Evolutionary conservation across 2,113 vertebrate species (phyloP).

Genomic region (Brachyhypopomus gauderio): DNA sequence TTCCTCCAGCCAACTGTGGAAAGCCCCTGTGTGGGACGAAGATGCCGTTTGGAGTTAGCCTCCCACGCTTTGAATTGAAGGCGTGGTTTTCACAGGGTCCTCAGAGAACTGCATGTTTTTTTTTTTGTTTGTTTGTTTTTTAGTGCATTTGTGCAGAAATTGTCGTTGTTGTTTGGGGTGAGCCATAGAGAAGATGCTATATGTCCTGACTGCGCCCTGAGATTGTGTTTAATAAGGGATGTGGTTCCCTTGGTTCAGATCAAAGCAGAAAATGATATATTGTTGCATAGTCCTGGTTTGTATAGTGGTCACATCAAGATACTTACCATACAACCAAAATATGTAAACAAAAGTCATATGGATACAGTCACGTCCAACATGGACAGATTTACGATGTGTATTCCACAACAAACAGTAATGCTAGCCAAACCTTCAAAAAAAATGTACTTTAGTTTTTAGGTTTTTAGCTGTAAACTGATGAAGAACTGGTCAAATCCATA

Average conservation of each 20-base stretch:
- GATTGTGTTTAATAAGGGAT: neutral
- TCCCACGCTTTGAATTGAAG: too few relatives aligned
- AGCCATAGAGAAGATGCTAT: neutral
- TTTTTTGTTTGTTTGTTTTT: too few relatives aligned
- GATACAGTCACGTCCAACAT: neutral
- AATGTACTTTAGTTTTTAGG: neutral
- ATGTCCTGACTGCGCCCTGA: neutral
- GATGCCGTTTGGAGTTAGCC: too few relatives aligned
- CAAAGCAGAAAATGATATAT: neutral
- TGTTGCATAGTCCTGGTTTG: conserved; percentile 1
- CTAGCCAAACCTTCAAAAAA: too few relatives aligned
- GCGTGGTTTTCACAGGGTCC: neutral
- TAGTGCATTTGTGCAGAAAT: too few relatives aligned
- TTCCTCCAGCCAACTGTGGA: neutral
- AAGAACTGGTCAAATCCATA: neutral
- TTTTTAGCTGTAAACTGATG: neutral
- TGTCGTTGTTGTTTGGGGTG: neutral
- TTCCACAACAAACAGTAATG: neutral
- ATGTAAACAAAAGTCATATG: neutral
- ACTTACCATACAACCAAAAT: neutral
- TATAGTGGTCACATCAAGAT: neutral
- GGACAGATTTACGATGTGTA: neutral
- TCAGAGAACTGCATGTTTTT: neutral
- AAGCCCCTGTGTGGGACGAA: neutral
- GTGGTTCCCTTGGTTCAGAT: neutral